These are phyloP conservation scores for Meiosimyza platycephala DNA, from an alignment of 2,888 invertebrate genomes.

Conservation along the genomic window DNA sequence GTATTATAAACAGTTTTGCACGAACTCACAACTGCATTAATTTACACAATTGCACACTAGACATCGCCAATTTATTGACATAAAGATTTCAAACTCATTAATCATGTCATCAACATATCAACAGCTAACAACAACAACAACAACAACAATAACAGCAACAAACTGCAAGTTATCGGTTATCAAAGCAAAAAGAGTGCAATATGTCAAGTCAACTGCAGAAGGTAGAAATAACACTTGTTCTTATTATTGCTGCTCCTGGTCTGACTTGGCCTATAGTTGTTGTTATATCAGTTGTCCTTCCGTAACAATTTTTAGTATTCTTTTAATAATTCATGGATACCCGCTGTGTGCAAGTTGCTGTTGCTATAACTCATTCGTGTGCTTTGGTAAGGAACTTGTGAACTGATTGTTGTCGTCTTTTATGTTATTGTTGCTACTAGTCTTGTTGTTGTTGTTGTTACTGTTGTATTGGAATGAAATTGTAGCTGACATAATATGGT, in stretches of 20 bases:
- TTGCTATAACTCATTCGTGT: background rate
- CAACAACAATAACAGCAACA: background rate
- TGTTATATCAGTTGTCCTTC: slow-evolving; percentile 8
- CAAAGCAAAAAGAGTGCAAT: no score
- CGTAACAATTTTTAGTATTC: slow-evolving; percentile 13
- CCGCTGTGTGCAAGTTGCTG: slow-evolving; percentile 27
- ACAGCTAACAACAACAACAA: slow-evolving; percentile 24
- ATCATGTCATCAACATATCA: slow-evolving; percentile 33
- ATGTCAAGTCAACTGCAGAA: background rate
- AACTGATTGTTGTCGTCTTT: no score
- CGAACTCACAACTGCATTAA: no score
- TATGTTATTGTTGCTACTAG: background rate
- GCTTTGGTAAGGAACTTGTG: no score
- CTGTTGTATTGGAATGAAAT: background rate
- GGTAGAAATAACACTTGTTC: background rate
- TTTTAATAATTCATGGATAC: slow-evolving; percentile 33
- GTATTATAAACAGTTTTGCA: background rate
- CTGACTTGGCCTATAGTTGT: background rate
- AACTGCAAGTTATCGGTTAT: background rate
- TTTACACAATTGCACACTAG: no score
- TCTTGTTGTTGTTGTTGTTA: slow-evolving; percentile 1
- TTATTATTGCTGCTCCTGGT: background rate
- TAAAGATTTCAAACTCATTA: slow-evolving; percentile 26
- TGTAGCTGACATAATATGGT: background rate
- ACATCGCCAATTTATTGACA: slow-evolving; percentile 9